Evolutionary conservation across 2,113 vertebrate genomes (phyloP).

Genomic region (Neolamprologus falcicula): DNA sequence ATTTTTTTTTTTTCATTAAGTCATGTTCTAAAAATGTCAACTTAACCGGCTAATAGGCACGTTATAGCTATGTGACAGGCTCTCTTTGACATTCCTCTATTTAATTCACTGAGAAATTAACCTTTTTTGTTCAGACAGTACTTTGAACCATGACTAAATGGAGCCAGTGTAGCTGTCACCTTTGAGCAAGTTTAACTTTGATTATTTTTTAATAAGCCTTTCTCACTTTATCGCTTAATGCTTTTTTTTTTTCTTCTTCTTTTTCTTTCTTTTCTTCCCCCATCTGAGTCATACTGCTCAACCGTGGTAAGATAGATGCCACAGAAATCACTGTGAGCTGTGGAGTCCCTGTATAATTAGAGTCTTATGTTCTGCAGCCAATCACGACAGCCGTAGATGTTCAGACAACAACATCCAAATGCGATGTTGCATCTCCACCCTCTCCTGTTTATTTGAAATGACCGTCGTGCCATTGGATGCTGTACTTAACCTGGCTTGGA

Average conservation of each 20-base stretch:
- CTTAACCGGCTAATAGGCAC: background rate
- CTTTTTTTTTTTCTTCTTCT: background rate
- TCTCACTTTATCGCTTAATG: background rate
- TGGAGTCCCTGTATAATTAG: background rate
- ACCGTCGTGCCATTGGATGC: background rate
- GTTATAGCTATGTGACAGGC: background rate
- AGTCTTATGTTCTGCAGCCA: background rate
- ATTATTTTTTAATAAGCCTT: background rate
- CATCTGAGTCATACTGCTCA: background rate
- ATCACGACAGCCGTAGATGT: background rate
- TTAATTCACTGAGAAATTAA: background rate
- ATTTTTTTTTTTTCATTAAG: background rate
- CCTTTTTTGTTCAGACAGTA: background rate
- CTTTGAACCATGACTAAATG: background rate
- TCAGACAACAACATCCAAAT: background rate
- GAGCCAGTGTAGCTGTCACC: background rate
- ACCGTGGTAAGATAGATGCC: background rate
- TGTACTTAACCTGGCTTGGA: background rate
- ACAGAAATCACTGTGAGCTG: background rate
- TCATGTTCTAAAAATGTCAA: background rate
- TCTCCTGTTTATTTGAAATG: constrained; percentile 45
- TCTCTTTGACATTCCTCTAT: background rate
- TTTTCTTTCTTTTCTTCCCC: background rate
- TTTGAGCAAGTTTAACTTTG: background rate
- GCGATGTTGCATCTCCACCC: background rate